Conservation (phyloP, 1,140 invertebrate genomes). For the Rhopalosiphum maidis region DNA sequence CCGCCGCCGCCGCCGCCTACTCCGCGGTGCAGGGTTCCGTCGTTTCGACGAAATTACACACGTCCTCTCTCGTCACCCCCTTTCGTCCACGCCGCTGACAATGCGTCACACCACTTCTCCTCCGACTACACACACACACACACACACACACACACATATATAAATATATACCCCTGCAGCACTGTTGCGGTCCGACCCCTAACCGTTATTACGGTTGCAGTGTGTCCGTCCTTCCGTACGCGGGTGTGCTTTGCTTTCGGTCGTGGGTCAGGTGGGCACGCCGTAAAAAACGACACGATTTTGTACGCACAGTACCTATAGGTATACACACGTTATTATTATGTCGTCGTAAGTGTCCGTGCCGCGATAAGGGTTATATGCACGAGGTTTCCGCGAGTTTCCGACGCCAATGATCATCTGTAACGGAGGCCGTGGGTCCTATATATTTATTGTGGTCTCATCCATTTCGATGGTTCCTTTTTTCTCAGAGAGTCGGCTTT, state of each 20-base stretch:
- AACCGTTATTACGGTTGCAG: not conserved
- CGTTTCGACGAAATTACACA: slow-evolving; percentile 40
- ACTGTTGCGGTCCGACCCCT: not conserved
- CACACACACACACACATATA: not conserved
- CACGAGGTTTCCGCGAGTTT: not conserved
- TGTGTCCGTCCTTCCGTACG: not conserved
- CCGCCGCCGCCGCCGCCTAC: not conserved
- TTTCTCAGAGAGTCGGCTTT: not conserved
- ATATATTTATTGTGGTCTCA: not conserved
- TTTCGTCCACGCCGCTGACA: not conserved
- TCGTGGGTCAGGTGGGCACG: not conserved
- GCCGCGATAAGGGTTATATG: too few relatives aligned
- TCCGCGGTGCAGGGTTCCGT: not conserved
- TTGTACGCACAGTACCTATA: not conserved
- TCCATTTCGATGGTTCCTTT: not conserved
- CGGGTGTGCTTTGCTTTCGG: not conserved
- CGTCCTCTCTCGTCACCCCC: not conserved
- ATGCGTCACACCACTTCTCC: slow-evolving; percentile 3
- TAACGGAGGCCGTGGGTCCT: not conserved
- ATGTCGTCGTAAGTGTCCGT: not conserved
- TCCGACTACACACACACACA: not conserved
- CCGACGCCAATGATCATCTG: too few relatives aligned
- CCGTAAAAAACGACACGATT: not conserved
- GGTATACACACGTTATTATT: not conserved
- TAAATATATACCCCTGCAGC: not conserved